Evolutionary conservation across 2,888 invertebrate genomes (phyloP), one percentile per base, ranked within the genome.

Genomic region (Dendrolimus pini): DNA sequence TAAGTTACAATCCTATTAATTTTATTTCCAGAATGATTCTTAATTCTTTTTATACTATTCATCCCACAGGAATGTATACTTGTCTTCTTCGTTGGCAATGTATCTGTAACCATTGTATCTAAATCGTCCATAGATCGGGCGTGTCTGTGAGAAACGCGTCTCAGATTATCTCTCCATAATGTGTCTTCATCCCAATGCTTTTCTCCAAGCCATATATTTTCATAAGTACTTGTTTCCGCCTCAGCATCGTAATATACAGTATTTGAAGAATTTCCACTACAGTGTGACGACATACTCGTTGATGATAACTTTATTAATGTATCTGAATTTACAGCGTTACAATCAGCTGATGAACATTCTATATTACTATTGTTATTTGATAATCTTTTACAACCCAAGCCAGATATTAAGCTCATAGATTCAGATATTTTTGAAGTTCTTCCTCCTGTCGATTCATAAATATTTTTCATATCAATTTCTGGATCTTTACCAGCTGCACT

Each of bases 121-220:
- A 97, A 91, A 81, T 96, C 95, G 70, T 97, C 96, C 85, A 96
- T 90, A 0, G 96, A 96, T 58, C 95, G 92, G 0, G 96, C 96
- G 74, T 96, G 96, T 52, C 96, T 91, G 69, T 96, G 94, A 62
- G 96, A 96, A 1, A 95, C 95, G 62, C 94, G 92, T 61, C 96
- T 91, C 56, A 96, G 85, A 71, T 95, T 95, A 72, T 96, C 96
- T 59, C 95, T 91, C 96, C 96, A 96, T 42, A 96, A 85, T 8
- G 93, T 87, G 82, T 96, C 96, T 82, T 96, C 96, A 74, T 96
- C 96, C 96, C 96, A 96, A 53, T 95, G 92, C 77, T 94, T 94
- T 70, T 95, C 95, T 56, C 94, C 94, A 71, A 93, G 92, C 60
- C 85, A 88, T 53, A 83, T 68, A 70, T 90, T 90, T 77, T 90